Conservation (phyloP, 1,140 invertebrate genomes). For the Sinella curviseta region DNA sequence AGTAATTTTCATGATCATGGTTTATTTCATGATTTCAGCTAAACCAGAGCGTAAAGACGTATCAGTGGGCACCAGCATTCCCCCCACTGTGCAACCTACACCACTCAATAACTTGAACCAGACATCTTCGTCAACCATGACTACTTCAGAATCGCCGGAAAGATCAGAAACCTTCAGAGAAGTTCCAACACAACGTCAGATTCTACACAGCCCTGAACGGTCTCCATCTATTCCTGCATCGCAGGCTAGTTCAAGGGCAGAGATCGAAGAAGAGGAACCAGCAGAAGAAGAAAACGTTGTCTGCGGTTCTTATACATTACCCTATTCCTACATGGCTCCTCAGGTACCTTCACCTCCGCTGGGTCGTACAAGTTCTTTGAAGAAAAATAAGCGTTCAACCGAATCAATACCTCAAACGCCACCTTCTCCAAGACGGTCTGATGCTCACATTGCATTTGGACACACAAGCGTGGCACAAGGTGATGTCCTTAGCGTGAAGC, state of each 20-base stretch:
- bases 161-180: no score
- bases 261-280: not conserved
- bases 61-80: not conserved
- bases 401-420: not conserved
- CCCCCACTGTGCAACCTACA: not conserved
- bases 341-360: not conserved
- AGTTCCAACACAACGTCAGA: no score
- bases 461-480: conserved; percentile 1
- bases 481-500: conserved; percentile 3
- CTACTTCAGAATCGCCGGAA: no score
- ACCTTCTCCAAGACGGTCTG: not conserved
- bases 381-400: not conserved
- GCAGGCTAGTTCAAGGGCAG: no score
- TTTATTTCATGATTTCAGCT: not conserved
- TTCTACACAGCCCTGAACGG: no score
- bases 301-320: not conserved
- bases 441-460: not conserved
- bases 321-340: not conserved
- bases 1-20: no score
- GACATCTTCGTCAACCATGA: not conserved
- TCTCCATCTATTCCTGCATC: no score
- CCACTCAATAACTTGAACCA: not conserved
- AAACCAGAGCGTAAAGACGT: not conserved
- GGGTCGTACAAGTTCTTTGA: not conserved
- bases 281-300: not conserved